Evolutionary conservation across 2,888 invertebrate genomes (phyloP), one percentile per base, ranked within the genome.

Genomic region (Hemicrepidius hirtus): DNA sequence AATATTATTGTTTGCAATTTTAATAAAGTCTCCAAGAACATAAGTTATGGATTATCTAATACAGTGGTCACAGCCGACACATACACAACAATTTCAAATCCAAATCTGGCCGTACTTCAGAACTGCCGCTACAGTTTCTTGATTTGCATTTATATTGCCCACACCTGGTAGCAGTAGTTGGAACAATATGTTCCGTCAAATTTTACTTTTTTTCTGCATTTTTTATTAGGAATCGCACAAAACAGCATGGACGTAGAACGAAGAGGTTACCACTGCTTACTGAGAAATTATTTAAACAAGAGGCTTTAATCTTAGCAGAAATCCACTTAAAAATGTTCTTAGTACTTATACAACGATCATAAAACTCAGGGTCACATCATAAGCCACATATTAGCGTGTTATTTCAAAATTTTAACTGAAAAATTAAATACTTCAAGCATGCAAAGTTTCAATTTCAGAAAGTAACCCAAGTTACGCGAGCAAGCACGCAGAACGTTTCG

Each of bases 71-170:
- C 60, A 62, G 60, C 44, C 41, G 60, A 62, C 41, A 62, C 28
- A 62, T 62, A 37, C 60, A 62, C 41, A 41, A 44, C 41, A 62
- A 62, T 62, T 62, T 44, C 44, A 44, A 44, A 62, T 62, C 41
- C 24, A 44, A 44, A 44, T 62, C 44, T 62, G 41, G 60, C 60
- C 62, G 49, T 62, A 53, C 41, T 49, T 49, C 46, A 49, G 59
- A 68, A 60, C 44, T 49, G 44, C 64, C 18, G 72, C 59, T 71
- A 37, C 63, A 67, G 67, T 67, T 72, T 55, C 62, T 44, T 55
- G 62, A 72, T 72, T 72, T 72, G 63, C 72, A 72, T 72, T 72
- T 72, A 72, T 72, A 72, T 72, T 62, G 59, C 63, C 55, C 44
- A 55, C 67, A 67, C 63, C 55, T 62, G 72, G 62, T 21, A 59